Evolutionary conservation across 2,797 vertebrate genomes (phyloP).

Genomic region (Chrysocyon brachyurus): DNA sequence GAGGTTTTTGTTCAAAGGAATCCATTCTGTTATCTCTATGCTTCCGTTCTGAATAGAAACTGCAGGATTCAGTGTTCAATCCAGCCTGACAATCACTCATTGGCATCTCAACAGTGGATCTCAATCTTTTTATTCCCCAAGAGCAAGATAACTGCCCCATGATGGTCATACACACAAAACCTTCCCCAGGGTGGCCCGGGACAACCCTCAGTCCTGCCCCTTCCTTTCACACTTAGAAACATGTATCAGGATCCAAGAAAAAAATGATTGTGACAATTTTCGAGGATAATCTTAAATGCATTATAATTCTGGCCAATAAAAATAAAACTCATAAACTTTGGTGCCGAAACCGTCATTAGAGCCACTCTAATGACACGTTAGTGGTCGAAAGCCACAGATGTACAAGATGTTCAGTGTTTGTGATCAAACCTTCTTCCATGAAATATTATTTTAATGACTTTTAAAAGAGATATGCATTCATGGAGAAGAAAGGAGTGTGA

Average conservation of each 20-base stretch:
- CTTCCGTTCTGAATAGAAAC: background rate
- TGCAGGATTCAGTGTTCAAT: accelerated
- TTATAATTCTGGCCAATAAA: background rate
- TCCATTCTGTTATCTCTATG: background rate
- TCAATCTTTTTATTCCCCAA: background rate
- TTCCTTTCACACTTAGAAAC: background rate
- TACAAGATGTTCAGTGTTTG: background rate
- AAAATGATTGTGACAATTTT: accelerated
- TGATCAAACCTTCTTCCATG: background rate
- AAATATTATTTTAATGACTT: background rate
- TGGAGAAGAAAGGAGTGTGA: background rate
- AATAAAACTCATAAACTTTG: background rate
- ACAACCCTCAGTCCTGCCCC: accelerated
- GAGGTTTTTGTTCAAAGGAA: constrained; percentile 25
- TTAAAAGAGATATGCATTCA: background rate
- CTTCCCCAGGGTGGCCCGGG: background rate
- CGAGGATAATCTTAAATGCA: background rate
- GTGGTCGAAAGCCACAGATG: background rate
- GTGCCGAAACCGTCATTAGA: background rate
- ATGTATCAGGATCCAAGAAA: background rate
- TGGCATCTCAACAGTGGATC: background rate
- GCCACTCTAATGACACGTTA: background rate
- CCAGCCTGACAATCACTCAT: accelerated
- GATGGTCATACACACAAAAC: too few species aligned
- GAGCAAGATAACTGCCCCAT: accelerated